Evolutionary conservation across 2,113 vertebrate genomes (phyloP), one percentile per base, ranked within the genome.

Genomic region (Elephas maximus): DNA sequence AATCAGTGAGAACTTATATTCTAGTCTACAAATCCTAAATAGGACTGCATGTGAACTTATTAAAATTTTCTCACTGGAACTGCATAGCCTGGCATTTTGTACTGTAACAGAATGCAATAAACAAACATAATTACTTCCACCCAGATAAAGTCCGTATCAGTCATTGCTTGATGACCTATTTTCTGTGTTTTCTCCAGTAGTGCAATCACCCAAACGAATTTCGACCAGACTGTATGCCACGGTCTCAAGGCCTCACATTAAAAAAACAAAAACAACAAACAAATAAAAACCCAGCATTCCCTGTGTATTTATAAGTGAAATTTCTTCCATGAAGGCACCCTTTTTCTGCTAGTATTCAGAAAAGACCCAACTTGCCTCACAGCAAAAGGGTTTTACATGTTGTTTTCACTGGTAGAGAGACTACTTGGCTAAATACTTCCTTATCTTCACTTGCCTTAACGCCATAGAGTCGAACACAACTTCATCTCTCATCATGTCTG

Each of bases 401-500:
- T 21, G 62, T 94, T 82, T 97, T 81, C 48, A 84, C 94, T 88
- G 84, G 41, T 76, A 93, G 93, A 91, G 98, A 97, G 77, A 98
- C 86, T 95, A 95, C 93, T 96, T 97, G 30, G 71, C 80, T 96
- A 97, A 98, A 87, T 95, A 93, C 84, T 86, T 97, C 97, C 95
- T 97, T 97, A 98, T 98, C 69, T 97, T 96, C 93, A 97, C 97
- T 96, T 98, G 95, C 98, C 92, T 98, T 65, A 99, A 98, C 97
- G 97, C 88, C 80, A 92, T 67, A 94, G 90, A 98, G 94, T 91
- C 93, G 98, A 98, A 98, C 98, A 97, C 95, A 97, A 97, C 97
- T 97, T 98, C 98, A 98, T 97, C 97, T 98, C 94, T 98, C 97
- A 95, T 98, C 96, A 98, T 98, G 98, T 93, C 94, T 71, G 45